Conservation (phyloP, 2,888 invertebrate genomes). For the Meteorus cinctellus region DNA sequence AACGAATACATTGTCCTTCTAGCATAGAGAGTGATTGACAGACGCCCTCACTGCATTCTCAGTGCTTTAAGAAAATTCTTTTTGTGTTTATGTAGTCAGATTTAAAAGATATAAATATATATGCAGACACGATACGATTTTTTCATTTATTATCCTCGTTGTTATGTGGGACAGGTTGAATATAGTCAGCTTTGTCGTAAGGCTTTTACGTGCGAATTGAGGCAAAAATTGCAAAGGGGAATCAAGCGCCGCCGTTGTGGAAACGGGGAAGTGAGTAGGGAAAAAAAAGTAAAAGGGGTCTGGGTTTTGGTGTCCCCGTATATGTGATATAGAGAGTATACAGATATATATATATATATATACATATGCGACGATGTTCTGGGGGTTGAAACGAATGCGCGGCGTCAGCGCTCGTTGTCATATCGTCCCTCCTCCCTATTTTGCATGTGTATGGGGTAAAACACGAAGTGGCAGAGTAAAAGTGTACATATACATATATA, state of each 20-base stretch:
- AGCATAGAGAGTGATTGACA: too few relatives aligned
- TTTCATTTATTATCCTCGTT: constrained; percentile 20
- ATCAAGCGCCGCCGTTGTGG: neutral
- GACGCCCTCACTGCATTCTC: too few relatives aligned
- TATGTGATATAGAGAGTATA: neutral
- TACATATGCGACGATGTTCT: neutral
- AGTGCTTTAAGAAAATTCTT: too few relatives aligned
- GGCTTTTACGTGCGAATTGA: constrained; percentile 1
- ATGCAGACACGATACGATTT: neutral
- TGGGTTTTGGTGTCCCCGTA: neutral
- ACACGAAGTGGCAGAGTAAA: constrained; percentile 47
- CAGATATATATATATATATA: neutral
- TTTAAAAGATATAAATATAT: too few relatives aligned
- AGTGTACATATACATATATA: constrained; percentile 19
- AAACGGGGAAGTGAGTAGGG: neutral
- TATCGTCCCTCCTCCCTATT: constrained; percentile 29
- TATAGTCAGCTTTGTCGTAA: constrained; percentile 20
- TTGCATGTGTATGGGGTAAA: constrained; percentile 22
- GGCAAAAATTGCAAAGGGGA: constrained; percentile 21
- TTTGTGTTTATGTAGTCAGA: too few relatives aligned
- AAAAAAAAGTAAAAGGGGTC: neutral
- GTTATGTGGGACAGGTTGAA: constrained; percentile 1
- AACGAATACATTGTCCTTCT: too few relatives aligned
- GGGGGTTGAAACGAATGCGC: constrained; percentile 24
- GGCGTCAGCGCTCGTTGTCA: constrained; percentile 44